Percentiles rank a stretch among this genome's conserved stretches.
Conservation (phyloP, 2,113 vertebrate species). For the Eubucco bourcierii region DNA sequence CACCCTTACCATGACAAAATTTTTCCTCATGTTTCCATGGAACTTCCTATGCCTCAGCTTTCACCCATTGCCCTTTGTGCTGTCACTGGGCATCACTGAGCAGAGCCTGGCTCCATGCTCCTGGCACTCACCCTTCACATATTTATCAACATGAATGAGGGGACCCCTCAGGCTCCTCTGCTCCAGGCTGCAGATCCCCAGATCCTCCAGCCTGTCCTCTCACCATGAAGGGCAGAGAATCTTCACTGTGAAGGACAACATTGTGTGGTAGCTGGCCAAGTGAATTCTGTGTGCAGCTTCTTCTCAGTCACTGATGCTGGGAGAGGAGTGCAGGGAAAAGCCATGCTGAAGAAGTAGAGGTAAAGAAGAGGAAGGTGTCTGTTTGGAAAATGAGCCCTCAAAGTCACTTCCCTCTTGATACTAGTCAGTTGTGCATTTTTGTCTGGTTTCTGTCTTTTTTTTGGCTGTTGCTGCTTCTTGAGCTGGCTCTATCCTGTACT, state of each 20-base stretch:
- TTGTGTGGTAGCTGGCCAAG: background rate
- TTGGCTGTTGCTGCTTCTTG: background rate
- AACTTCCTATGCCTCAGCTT: too few species aligned
- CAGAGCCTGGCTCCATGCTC: too few species aligned
- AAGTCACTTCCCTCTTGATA: background rate
- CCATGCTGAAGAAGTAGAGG: rapidly evolving
- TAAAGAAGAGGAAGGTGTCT: background rate
- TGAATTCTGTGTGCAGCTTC: background rate
- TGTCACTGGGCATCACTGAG: too few species aligned
- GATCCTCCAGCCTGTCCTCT: too few species aligned
- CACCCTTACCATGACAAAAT: too few species aligned
- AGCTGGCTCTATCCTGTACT: background rate
- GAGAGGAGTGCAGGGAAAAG: background rate
- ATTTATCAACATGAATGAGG: too few species aligned
- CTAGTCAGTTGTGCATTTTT: background rate
- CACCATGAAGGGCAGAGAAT: background rate
- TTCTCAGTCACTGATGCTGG: background rate
- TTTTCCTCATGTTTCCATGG: too few species aligned
- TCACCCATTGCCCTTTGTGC: too few species aligned
- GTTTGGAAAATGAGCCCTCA: background rate
- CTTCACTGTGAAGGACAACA: background rate
- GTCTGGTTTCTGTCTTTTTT: slow-evolving; percentile 13
- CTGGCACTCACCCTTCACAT: too few species aligned
- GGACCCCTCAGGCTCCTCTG: too few species aligned
- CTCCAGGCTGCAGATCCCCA: too few species aligned